These are phyloP conservation scores for Cinclus mexicanus DNA, from an alignment of 2,113 vertebrate species.

Conservation along the genomic window DNA sequence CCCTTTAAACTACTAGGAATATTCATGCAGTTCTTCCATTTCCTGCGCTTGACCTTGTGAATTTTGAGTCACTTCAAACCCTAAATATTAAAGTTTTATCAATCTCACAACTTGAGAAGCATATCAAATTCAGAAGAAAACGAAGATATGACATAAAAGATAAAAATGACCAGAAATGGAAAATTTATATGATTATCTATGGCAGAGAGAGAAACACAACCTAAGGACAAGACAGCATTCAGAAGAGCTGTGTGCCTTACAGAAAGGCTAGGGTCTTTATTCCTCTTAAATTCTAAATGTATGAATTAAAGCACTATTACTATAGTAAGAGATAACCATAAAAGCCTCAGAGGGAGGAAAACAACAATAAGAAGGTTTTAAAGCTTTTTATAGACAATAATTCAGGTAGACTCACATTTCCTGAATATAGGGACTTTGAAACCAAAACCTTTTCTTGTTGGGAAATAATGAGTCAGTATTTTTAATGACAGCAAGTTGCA, in stretches of 20 bases:
- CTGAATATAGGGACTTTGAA: neutral
- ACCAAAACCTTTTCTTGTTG: neutral
- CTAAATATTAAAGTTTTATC: neutral
- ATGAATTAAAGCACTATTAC: neutral
- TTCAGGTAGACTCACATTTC: neutral
- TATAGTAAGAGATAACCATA: neutral
- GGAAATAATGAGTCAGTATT: neutral
- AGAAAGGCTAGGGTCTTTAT: neutral
- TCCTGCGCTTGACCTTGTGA: neutral
- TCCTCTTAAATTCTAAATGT: neutral
- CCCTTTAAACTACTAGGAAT: neutral
- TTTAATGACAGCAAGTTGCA: neutral
- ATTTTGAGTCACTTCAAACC: neutral
- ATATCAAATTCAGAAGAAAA: neutral
- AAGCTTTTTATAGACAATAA: neutral
- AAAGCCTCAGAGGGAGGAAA: neutral
- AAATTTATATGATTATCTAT: neutral
- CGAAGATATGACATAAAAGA: neutral
- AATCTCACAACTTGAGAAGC: neutral
- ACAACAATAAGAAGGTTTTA: neutral
- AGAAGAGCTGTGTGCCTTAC: neutral
- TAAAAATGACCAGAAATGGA: neutral
- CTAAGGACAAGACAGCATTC: neutral
- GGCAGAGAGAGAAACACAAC: neutral
- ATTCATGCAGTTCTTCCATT: neutral